A percentile compares a stretch with the other conserved stretches of the same genome.
These are phyloP conservation scores for Orycteropus afer DNA, from an alignment of 2,113 vertebrate species.

Conservation along the genomic window DNA sequence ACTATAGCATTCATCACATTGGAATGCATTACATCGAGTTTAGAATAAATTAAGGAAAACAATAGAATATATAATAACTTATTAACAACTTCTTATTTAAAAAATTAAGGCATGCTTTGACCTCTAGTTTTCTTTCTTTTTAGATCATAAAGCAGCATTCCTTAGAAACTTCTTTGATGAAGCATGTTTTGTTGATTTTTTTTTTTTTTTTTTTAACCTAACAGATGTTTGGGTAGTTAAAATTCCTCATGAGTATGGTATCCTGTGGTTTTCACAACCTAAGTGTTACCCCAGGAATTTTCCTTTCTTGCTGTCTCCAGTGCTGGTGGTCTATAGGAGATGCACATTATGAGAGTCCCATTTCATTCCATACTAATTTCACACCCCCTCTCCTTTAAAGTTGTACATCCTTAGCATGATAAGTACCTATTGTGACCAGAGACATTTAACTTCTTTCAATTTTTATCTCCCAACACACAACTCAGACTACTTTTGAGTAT, in stretches of 20 bases:
- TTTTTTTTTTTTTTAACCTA: constrained; percentile 67
- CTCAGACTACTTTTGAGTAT: constrained; percentile 6
- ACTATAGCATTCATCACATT: neutral
- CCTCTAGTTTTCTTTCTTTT: constrained; percentile 47
- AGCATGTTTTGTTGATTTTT: constrained; percentile 79
- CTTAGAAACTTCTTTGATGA: constrained; percentile 81
- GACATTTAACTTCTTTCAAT: constrained; percentile 20
- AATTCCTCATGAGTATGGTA: constrained; percentile 82
- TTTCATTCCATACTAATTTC: constrained; percentile 72
- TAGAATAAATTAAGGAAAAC: constrained; percentile 7
- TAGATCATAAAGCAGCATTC: constrained; percentile 79
- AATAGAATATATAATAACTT: neutral
- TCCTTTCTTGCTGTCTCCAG: constrained; percentile 63
- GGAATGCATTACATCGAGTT: neutral
- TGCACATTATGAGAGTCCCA: constrained; percentile 25
- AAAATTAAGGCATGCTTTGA: neutral
- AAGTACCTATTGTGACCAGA: neutral
- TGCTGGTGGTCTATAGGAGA: constrained; percentile 78
- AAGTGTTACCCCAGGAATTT: constrained; percentile 79
- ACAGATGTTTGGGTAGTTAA: constrained; percentile 85
- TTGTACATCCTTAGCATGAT: neutral
- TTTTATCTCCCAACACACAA: neutral
- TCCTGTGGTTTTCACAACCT: constrained; percentile 82
- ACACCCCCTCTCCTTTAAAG: constrained; percentile 51
- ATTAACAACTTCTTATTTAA: neutral